Evolutionary conservation across 53 echinoderm and acorn worm genomes (phyloP).

Genomic region (Luidia sarsii): DNA sequence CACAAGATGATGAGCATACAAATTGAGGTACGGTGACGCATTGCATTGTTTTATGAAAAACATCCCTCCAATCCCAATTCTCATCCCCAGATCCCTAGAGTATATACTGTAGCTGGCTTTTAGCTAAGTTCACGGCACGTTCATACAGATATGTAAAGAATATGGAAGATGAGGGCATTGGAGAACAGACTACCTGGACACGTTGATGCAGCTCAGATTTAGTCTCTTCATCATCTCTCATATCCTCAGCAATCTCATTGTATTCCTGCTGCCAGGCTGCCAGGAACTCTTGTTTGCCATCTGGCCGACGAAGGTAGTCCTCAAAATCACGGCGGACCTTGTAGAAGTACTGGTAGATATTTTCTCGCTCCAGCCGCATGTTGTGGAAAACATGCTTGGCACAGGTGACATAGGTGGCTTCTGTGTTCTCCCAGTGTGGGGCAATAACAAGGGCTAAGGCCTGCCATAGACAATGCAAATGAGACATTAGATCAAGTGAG

Average conservation of each 20-base stretch:
- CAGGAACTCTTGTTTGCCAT: slow-evolving; percentile 90
- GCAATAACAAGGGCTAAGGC: slow-evolving; percentile 80
- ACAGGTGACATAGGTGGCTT: slow-evolving; percentile 85
- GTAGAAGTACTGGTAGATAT: slow-evolving; percentile 98
- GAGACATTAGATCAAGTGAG: too few species aligned
- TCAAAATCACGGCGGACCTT: slow-evolving; percentile 91
- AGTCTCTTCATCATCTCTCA: slow-evolving; percentile 97
- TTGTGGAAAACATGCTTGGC: slow-evolving; percentile 87
- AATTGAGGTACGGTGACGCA: too few species aligned
- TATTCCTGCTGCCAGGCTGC: slow-evolving; percentile 90
- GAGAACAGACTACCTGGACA: slow-evolving; percentile 85
- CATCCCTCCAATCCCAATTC: too few species aligned
- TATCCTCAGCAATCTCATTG: slow-evolving; percentile 93
- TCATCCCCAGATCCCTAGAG: too few species aligned
- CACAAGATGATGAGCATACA: too few species aligned
- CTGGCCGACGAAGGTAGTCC: slow-evolving; percentile 83
- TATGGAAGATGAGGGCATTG: too few species aligned
- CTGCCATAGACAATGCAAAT: slow-evolving; percentile 38
- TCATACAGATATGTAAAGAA: too few species aligned
- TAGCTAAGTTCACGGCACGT: too few species aligned
- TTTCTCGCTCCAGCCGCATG: slow-evolving; percentile 83
- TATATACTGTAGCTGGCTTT: too few species aligned
- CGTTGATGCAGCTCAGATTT: slow-evolving; percentile 95
- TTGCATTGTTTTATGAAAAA: too few species aligned
- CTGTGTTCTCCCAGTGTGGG: slow-evolving; percentile 96